phyloP scores from a whole-genome alignment of 2,888 invertebrate species.

The Mimas tiliae region DNA sequence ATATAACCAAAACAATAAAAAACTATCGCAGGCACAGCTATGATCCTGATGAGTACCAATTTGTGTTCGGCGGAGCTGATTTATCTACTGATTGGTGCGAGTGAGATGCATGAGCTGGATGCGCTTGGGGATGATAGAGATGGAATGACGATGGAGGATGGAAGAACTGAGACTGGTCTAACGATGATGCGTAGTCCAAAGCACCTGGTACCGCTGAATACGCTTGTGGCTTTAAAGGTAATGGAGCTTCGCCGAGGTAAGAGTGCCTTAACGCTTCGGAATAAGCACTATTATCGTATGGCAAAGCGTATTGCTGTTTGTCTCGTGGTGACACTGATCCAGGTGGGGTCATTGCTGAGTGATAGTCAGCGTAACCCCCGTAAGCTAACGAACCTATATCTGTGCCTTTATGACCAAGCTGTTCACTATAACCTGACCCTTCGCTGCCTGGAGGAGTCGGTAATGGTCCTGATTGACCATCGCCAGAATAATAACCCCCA shows the following conservation, averaged over 20 bases:
- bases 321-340: slow-evolving; percentile 98
- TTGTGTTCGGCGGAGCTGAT: slow-evolving; percentile 88
- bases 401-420: slow-evolving; percentile 81
- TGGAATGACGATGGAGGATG: slow-evolving; percentile 92
- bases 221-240: slow-evolving; percentile 96
- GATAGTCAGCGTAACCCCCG: slow-evolving; percentile 90
- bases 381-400: slow-evolving; percentile 86
- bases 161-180: slow-evolving; percentile 94
- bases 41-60: slow-evolving; percentile 92
- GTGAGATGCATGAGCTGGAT: slow-evolving; percentile 73
- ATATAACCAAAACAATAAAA: slow-evolving; percentile 37
- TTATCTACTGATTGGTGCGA: slow-evolving; percentile 81
- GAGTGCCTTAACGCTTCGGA: slow-evolving; percentile 86
- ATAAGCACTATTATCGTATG: slow-evolving; percentile 86
- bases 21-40: slow-evolving; percentile 77
- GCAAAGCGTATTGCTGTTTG: slow-evolving; percentile 86
- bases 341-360: slow-evolving; percentile 98
- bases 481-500: slow-evolving; percentile 81
- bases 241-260: slow-evolving; percentile 80
- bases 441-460: slow-evolving; percentile 97
- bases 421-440: slow-evolving; percentile 89
- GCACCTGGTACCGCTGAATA: slow-evolving; percentile 90
- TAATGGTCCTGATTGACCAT: slow-evolving; percentile 89
- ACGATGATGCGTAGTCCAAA: slow-evolving; percentile 87
- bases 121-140: slow-evolving; percentile 90